Conservation (phyloP, 2,113 vertebrate species). For the Gopherus evgoodei region DNA sequence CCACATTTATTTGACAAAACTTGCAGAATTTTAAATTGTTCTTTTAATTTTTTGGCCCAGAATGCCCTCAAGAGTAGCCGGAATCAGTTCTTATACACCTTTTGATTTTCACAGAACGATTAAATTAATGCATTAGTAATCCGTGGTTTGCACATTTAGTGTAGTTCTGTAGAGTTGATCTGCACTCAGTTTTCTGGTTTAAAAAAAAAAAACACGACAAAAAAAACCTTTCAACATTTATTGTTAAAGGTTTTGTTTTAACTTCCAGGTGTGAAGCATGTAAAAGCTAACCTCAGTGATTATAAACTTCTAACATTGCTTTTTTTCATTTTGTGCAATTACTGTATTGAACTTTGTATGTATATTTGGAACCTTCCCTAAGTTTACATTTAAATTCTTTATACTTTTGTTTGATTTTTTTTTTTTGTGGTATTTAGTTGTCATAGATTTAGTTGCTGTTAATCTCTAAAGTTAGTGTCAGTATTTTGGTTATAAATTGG, state of each 20-base stretch:
- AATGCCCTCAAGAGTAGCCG: neutral
- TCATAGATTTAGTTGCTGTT: constrained; percentile 56
- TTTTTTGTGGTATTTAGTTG: constrained; percentile 71
- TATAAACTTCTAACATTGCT: constrained; percentile 66
- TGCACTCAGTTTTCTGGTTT: constrained; percentile 39
- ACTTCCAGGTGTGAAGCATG: constrained; percentile 69
- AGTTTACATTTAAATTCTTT: constrained; percentile 68
- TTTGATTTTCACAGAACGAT: constrained; percentile 64
- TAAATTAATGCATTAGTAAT: constrained; percentile 34
- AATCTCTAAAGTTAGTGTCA: constrained; percentile 65
- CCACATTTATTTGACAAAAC: no score
- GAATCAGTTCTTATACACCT: constrained; percentile 63
- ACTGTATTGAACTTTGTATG: constrained; percentile 78
- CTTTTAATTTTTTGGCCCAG: no score
- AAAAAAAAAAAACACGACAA: no score
- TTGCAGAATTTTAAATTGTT: no score
- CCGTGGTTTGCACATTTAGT: constrained; percentile 73
- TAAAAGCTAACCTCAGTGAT: constrained; percentile 67
- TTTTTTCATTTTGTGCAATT: constrained; percentile 76
- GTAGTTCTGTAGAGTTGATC: constrained; percentile 66
- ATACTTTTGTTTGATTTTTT: constrained; percentile 63
- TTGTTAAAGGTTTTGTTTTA: constrained; percentile 60
- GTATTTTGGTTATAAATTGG: constrained; percentile 66
- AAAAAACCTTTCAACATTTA: neutral
- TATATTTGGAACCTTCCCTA: constrained; percentile 77